Conservation (phyloP, 2,113 vertebrate genomes). For the Oophaga pumilio region DNA sequence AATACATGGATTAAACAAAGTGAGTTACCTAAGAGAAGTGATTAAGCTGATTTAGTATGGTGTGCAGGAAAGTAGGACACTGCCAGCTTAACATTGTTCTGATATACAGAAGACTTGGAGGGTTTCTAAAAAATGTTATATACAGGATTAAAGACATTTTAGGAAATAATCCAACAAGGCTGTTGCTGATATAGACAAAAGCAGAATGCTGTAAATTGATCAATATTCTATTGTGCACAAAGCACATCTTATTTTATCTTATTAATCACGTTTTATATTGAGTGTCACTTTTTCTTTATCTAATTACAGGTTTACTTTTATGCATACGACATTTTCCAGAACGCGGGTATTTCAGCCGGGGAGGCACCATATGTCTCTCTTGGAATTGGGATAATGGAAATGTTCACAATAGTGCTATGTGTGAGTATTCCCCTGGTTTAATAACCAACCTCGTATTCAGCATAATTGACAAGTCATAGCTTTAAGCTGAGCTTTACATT, state of each 20-base stretch:
- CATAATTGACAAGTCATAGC: not conserved
- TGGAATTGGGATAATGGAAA: constrained; percentile 75
- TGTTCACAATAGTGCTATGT: constrained; percentile 68
- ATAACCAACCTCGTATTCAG: not conserved
- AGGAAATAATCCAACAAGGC: too few species aligned
- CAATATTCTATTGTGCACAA: not conserved
- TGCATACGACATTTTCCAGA: constrained; percentile 75
- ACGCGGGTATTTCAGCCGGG: constrained; percentile 71
- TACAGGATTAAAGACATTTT: too few species aligned
- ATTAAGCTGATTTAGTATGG: too few species aligned
- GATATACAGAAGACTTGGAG: too few species aligned
- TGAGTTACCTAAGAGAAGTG: too few species aligned
- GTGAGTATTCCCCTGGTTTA: constrained; percentile 68
- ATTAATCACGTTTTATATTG: not conserved
- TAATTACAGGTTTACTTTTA: constrained; percentile 80
- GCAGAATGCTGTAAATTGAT: not conserved
- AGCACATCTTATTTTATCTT: not conserved
- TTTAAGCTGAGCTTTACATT: not conserved
- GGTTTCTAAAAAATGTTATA: too few species aligned
- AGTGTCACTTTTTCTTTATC: not conserved
- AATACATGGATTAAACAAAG: too few species aligned
- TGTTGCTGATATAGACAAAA: not conserved
- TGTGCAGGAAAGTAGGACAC: too few species aligned
- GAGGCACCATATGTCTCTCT: constrained; percentile 73
- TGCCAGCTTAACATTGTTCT: too few species aligned